A percentile compares a stretch with the other conserved stretches of the same genome.
These are phyloP conservation scores for Chymomyza costata DNA, from an alignment of 1,140 invertebrate species.

Conservation along the genomic window DNA sequence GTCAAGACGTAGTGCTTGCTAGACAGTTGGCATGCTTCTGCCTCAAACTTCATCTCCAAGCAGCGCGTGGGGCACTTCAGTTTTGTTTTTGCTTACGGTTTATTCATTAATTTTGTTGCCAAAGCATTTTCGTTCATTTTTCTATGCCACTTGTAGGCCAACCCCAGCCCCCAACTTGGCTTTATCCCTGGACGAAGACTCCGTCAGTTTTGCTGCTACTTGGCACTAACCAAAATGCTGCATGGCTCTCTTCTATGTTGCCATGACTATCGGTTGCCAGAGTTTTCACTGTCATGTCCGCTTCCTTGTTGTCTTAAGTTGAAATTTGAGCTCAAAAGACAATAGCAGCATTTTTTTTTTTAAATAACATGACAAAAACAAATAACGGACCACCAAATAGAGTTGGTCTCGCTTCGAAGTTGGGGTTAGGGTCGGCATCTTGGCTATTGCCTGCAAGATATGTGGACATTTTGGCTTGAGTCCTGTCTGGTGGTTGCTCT, in stretches of 20 bases:
- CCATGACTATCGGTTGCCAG: conserved; percentile 15
- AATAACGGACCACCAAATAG: conserved; percentile 15
- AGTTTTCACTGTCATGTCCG: conserved; percentile 25
- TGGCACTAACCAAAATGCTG: background rate
- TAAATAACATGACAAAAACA: conserved; percentile 32
- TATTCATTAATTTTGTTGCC: conserved; percentile 57
- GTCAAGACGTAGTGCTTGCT: conserved; percentile 24
- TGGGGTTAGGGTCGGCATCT: background rate
- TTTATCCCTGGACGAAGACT: conserved; percentile 26
- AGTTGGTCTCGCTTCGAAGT: background rate
- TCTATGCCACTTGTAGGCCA: conserved; percentile 36
- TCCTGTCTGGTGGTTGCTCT: conserved; percentile 12
- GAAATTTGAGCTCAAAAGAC: conserved; percentile 48
- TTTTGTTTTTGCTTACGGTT: conserved; percentile 17
- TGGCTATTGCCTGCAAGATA: conserved; percentile 21
- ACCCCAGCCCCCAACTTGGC: conserved; percentile 6
- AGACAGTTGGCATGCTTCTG: conserved; percentile 28
- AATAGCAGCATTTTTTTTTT: conserved; percentile 32
- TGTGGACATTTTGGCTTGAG: conserved; percentile 36
- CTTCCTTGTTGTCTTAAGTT: conserved; percentile 41
- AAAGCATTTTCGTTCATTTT: conserved; percentile 57
- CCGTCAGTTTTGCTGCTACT: conserved; percentile 22
- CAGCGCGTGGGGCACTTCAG: background rate
- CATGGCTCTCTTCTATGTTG: conserved; percentile 4
- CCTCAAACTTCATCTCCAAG: conserved; percentile 3